These are phyloP conservation scores for Uromys caudimaculatus DNA, from an alignment of 2,797 vertebrate genomes.

Conservation along the genomic window DNA sequence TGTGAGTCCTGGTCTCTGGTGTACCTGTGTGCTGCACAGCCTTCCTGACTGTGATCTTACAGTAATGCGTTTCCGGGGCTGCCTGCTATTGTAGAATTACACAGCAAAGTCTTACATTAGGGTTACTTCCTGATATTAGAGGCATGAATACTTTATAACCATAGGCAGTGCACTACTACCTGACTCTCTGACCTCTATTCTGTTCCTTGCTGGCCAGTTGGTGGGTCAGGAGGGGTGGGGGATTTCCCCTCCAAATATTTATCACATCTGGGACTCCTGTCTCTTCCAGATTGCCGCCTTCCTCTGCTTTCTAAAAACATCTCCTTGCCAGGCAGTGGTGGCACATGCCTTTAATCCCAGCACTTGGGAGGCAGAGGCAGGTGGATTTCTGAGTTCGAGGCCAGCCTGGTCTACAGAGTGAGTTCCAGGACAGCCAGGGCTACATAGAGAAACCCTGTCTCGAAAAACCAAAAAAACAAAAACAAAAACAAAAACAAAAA, in stretches of 20 bases:
- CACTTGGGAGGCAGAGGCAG: too few relatives aligned
- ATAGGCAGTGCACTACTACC: background rate
- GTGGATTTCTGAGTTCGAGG: too few relatives aligned
- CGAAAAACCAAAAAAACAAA: too few relatives aligned
- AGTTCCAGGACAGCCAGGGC: too few relatives aligned
- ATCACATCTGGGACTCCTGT: background rate
- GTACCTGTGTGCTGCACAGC: background rate
- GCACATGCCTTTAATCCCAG: too few relatives aligned
- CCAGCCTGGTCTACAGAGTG: too few relatives aligned
- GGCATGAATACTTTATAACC: slow-evolving; percentile 27
- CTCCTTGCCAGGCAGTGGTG: too few relatives aligned
- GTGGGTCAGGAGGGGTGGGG: too few relatives aligned
- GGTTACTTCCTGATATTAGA: background rate
- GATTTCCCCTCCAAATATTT: background rate
- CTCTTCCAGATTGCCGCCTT: background rate
- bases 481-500: too few relatives aligned
- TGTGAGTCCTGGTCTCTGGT: background rate
- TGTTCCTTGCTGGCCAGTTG: background rate
- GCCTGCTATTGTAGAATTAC: background rate
- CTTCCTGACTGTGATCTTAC: background rate
- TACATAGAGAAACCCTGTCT: too few relatives aligned
- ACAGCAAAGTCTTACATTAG: background rate
- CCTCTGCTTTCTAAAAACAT: background rate
- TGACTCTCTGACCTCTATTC: background rate
- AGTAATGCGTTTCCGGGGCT: background rate